Evolutionary conservation across 2,113 vertebrate species (phyloP), one percentile per base, ranked within the genome.

Genomic region (Bostrychus sinensis): DNA sequence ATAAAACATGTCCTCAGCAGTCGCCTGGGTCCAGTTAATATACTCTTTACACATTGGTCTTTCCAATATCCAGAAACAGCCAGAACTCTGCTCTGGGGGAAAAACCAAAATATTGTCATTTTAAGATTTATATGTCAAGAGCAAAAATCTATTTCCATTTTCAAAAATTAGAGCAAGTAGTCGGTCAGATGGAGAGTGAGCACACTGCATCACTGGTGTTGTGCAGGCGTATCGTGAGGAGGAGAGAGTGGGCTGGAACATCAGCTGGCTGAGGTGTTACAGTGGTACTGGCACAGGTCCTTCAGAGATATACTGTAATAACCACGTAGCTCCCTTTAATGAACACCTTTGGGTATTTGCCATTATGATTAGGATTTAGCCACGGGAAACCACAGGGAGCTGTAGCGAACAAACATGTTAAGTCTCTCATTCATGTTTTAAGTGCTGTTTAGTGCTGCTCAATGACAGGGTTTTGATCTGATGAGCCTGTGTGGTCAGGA

Each of bases 301-400:
- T 78, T 82, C 42, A 16, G 74, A 82, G 75, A 85, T 80, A 76
- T 78, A n/a, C n/a, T n/a, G n/a, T n/a, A 75, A 84, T 88, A 82
- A 87, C 61, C 62, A 81, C 56, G 60, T 77, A 34, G 66, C 72
- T 75, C 71, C 68, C 72, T 74, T 86, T 88, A 84, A 88, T 86
- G 77, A 87, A 83, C 82, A 73, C 73, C 75, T 58, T 63, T 70
- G 78, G 56, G 83, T 75, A 83, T 85, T 77, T 81, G 56, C 36
- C 71, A 83, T 89, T 84, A 70, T 66, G 78, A 88, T 79, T 72
- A 78, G 62, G 39, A 72, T 73, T 80, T 73, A 74, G 70, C 75
- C 32, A 69, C 19, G 7, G 78, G 46, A 81, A 83, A 74, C 83
- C 63, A 62, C 59, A 61, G 64, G 72, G 78, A 86, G 60, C 66